Percentiles rank a stretch among this genome's conserved stretches.
phyloP scores from a whole-genome alignment of 2,888 invertebrate genomes.

The Harpalus rubripes region DNA sequence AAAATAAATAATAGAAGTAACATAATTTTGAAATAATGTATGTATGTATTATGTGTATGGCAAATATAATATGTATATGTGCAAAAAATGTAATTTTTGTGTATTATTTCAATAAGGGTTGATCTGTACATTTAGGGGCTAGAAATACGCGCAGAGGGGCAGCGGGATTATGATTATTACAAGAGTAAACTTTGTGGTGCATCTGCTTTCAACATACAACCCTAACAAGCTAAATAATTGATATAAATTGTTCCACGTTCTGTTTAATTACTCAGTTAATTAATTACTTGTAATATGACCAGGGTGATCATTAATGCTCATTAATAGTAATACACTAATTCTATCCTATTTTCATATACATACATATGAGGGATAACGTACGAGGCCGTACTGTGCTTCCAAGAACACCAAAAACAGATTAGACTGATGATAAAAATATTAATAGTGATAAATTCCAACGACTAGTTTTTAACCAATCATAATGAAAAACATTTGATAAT shows the following conservation, averaged over 20 bases:
- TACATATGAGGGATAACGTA: not conserved
- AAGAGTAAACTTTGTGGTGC: constrained; percentile 67
- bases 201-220: constrained; percentile 66
- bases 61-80: too few species aligned
- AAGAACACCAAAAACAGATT: constrained; percentile 7
- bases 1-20: too few species aligned
- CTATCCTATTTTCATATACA: constrained; percentile 40
- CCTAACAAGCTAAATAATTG: constrained; percentile 67
- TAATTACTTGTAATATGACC: constrained; percentile 67
- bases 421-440: too few species aligned
- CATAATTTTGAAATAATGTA: too few species aligned
- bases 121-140: not conserved
- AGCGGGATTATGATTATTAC: constrained; percentile 64
- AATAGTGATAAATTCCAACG: too few species aligned
- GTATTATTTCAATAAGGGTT: not conserved
- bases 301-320: constrained; percentile 65
- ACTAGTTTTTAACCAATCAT: too few species aligned
- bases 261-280: constrained; percentile 66
- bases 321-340: constrained; percentile 66
- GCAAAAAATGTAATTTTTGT: not conserved
- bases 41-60: too few species aligned
- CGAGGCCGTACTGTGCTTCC: not conserved
- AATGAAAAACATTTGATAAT: too few species aligned
- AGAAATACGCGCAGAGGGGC: constrained; percentile 17
- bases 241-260: constrained; percentile 66